A percentile compares a stretch with the other conserved stretches of the same genome.
Conservation (phyloP, 2,113 vertebrate genomes). For the crab-eating macaque (Macaca fascicularis) region DNA sequence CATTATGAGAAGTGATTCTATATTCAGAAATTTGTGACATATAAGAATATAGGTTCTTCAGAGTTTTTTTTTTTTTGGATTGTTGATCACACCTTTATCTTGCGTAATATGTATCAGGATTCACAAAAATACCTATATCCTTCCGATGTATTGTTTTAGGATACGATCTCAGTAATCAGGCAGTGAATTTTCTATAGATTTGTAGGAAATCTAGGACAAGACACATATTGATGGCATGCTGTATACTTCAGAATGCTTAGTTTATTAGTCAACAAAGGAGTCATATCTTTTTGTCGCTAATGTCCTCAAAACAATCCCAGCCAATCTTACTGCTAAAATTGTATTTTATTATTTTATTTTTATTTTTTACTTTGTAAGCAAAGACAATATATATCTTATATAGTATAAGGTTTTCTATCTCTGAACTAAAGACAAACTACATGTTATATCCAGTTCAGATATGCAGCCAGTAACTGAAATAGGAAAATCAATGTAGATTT, state of each 20-base stretch:
- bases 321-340: background rate
- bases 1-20: background rate
- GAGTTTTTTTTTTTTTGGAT: background rate
- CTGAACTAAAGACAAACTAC: background rate
- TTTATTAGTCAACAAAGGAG: background rate
- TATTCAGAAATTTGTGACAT: background rate
- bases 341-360: background rate
- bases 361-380: too few relatives aligned
- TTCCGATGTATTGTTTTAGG: background rate
- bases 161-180: background rate
- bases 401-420: background rate
- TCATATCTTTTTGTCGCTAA: conserved; percentile 20
- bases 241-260: background rate
- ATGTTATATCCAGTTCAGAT: background rate
- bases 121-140: background rate
- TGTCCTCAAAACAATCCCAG: background rate
- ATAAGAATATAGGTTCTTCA: background rate
- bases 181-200: background rate
- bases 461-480: background rate
- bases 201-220: background rate
- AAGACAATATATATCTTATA: too few relatives aligned
- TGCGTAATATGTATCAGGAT: background rate
- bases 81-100: background rate
- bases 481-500: background rate
- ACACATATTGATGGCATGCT: background rate